phyloP scores from a whole-genome alignment of 2,113 vertebrate genomes.

The Apteryx mantelli region DNA sequence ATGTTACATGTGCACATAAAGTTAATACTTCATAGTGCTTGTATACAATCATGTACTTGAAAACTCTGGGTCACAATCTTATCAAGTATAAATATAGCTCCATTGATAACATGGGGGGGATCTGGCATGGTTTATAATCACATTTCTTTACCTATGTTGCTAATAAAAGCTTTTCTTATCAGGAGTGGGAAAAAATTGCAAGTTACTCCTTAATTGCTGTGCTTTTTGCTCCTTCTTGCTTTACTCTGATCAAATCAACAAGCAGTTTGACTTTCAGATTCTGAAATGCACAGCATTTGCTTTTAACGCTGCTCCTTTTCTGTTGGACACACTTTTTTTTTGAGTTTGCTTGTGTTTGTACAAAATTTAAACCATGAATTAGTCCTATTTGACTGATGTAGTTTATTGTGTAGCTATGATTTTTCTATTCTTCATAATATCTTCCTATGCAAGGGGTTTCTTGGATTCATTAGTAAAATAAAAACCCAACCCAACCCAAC shows the following conservation, averaged over 20 bases:
- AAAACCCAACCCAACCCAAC: not conserved
- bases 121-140: conserved; percentile 57
- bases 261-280: not conserved
- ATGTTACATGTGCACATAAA: not conserved
- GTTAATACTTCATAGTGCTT: conserved; percentile 30
- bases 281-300: not conserved
- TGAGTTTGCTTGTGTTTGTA: not conserved
- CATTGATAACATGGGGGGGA: conserved; percentile 4
- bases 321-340: not conserved
- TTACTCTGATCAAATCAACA: not conserved
- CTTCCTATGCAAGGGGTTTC: not conserved
- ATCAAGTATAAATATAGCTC: conserved; percentile 60
- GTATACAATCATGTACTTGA: conserved; percentile 35
- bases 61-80: conserved; percentile 46
- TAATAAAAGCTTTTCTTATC: conserved; percentile 61
- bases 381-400: not conserved
- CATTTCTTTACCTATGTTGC: conserved; percentile 64
- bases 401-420: not conserved
- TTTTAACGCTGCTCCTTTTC: not conserved
- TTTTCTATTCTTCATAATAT: not conserved
- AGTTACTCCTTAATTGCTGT: conserved; percentile 13
- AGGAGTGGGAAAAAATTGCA: conserved; percentile 16
- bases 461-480: not conserved
- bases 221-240: not conserved
- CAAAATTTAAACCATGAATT: not conserved